phyloP scores from a whole-genome alignment of 1,140 invertebrate genomes.

The Drosophila sechellia region DNA sequence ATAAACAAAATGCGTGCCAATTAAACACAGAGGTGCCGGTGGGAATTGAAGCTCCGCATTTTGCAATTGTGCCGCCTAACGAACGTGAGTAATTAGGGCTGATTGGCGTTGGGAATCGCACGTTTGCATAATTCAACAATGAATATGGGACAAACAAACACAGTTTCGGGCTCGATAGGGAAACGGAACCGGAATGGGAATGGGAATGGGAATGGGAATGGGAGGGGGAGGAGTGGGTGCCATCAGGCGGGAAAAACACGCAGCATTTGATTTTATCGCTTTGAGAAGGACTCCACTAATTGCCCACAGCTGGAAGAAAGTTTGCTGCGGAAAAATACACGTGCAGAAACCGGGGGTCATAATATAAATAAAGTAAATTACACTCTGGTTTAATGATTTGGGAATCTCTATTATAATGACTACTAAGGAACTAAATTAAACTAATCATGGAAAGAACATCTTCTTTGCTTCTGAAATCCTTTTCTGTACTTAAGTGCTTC shows the following conservation, averaged over 20 bases:
- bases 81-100: slow-evolving; percentile 51
- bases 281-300: slow-evolving; percentile 9
- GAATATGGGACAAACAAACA: slow-evolving; percentile 22
- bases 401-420: too few relatives aligned
- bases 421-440: too few relatives aligned
- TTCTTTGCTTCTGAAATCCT: too few relatives aligned
- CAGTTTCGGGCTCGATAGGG: too few relatives aligned
- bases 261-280: slow-evolving; percentile 2
- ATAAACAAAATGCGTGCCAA: slow-evolving; percentile 20
- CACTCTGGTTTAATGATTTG: too few relatives aligned
- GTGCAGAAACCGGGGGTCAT: neutral
- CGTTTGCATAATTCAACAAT: slow-evolving; percentile 52
- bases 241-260: neutral
- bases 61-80: slow-evolving; percentile 21
- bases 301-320: slow-evolving; percentile 2
- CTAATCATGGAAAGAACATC: too few relatives aligned
- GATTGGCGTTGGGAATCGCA: slow-evolving; percentile 23
- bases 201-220: too few relatives aligned
- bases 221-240: too few relatives aligned
- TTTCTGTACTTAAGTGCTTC: too few relatives aligned
- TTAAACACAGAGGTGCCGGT: neutral
- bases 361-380: too few relatives aligned
- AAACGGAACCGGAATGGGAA: too few relatives aligned
- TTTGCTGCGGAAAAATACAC: neutral
- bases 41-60: slow-evolving; percentile 20